These are phyloP conservation scores for Papilio glaucus DNA, from an alignment of 1,140 invertebrate species.

Conservation along the genomic window DNA sequence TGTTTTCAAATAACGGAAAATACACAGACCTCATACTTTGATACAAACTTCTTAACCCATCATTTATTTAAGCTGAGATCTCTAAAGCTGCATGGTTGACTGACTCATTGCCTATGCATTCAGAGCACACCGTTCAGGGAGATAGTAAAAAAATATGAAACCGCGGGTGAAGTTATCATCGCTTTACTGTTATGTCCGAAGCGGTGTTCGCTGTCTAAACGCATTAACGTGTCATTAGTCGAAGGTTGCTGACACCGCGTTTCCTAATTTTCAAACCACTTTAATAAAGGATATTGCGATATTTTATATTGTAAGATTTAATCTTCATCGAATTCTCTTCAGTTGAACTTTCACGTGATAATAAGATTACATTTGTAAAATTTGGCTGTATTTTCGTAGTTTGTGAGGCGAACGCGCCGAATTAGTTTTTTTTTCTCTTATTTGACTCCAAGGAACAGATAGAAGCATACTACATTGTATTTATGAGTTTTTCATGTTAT, in stretches of 20 bases:
- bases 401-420: too few species aligned
- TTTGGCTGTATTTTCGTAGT: too few species aligned
- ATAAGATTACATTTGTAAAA: too few species aligned
- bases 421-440: too few species aligned
- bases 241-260: constrained; percentile 72
- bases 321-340: too few species aligned
- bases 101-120: constrained; percentile 82
- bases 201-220: constrained; percentile 64
- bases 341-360: too few species aligned
- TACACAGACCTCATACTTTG: too few species aligned
- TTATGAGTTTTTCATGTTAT: too few species aligned
- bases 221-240: constrained; percentile 78
- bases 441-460: too few species aligned
- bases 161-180: constrained; percentile 75
- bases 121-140: constrained; percentile 73
- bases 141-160: constrained; percentile 78
- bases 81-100: constrained; percentile 54
- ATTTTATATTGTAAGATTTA: background rate
- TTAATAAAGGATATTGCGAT: constrained; percentile 4
- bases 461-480: too few species aligned
- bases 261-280: constrained; percentile 34
- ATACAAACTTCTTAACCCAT: background rate
- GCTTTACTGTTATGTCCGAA: constrained; percentile 75
- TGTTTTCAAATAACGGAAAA: background rate
- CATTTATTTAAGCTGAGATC: constrained; percentile 7